Evolutionary conservation across 35 echinoderm and acorn worm species (phyloP).

Genomic region (Diadema setosum): DNA sequence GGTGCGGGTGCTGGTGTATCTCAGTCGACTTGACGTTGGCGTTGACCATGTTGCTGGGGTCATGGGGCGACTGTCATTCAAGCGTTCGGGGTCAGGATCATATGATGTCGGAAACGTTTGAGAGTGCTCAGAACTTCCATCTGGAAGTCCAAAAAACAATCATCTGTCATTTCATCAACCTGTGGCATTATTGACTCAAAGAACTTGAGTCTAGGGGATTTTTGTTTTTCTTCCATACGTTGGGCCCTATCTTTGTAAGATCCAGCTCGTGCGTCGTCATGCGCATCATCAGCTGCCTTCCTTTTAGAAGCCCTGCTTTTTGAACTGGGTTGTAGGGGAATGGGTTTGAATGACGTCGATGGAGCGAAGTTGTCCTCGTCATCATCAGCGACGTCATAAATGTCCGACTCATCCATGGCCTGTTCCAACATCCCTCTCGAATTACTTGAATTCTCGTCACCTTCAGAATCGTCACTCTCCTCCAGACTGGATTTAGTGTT

Average conservation of each 20-base stretch:
- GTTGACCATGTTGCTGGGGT: conserved; percentile 50
- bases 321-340: conserved; percentile 15
- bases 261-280: conserved; percentile 38
- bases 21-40: conserved; percentile 25
- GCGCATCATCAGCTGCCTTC: conserved; percentile 39
- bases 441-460: conserved; percentile 39
- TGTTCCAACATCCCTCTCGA: conserved; percentile 37
- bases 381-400: conserved; percentile 25
- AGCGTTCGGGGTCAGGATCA: conserved; percentile 17
- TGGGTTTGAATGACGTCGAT: neutral
- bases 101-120: conserved; percentile 39
- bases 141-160: conserved; percentile 67
- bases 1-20: no score
- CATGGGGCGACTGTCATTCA: conserved; percentile 42
- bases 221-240: conserved; percentile 61
- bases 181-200: conserved; percentile 60
- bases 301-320: no score
- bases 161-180: conserved; percentile 68
- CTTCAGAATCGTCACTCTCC: conserved; percentile 22
- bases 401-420: conserved; percentile 26
- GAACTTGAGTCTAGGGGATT: conserved; percentile 50
- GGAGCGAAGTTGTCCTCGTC: neutral
- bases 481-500: conserved; percentile 37
- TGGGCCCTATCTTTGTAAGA: conserved; percentile 38
- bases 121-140: conserved; percentile 21